A percentile compares a stretch with the other conserved stretches of the same genome.
phyloP scores from a whole-genome alignment of 2,113 vertebrate genomes.

The Catharus fuscescens region DNA sequence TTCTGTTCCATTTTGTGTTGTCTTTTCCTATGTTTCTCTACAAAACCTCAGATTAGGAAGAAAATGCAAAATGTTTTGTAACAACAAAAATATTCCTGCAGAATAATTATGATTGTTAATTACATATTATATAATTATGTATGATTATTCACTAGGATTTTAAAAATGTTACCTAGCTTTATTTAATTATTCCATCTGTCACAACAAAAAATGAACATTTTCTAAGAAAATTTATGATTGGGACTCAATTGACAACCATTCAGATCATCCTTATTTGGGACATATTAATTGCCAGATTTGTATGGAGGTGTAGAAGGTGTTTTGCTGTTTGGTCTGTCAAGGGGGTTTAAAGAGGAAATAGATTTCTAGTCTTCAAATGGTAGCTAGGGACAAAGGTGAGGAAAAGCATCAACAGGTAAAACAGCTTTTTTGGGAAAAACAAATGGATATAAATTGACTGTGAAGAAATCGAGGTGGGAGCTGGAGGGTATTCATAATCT shows the following conservation, averaged over 20 bases:
- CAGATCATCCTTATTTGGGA: not conserved
- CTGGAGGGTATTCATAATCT: not conserved
- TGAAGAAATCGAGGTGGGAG: not conserved
- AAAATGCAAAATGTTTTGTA: not conserved
- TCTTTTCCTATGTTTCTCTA: not conserved
- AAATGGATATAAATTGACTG: not conserved
- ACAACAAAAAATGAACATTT: not conserved
- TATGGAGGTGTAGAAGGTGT: not conserved
- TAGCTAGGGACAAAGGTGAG: rapidly evolving
- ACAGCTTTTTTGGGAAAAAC: not conserved
- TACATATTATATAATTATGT: not conserved
- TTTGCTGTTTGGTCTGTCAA: not conserved
- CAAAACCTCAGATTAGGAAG: not conserved
- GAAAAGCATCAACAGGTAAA: not conserved
- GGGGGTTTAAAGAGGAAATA: not conserved
- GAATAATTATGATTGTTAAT: not conserved
- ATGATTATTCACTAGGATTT: not conserved
- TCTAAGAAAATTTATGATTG: not conserved
- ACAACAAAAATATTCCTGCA: not conserved
- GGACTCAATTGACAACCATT: not conserved
- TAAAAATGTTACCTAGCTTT: not conserved
- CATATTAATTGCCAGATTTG: not conserved
- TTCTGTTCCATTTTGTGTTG: not conserved
- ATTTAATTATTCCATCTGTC: not conserved
- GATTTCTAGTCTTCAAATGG: not conserved